Evolutionary conservation across 2,888 invertebrate species (phyloP).

Genomic region (Alviniconcha strummeri): DNA sequence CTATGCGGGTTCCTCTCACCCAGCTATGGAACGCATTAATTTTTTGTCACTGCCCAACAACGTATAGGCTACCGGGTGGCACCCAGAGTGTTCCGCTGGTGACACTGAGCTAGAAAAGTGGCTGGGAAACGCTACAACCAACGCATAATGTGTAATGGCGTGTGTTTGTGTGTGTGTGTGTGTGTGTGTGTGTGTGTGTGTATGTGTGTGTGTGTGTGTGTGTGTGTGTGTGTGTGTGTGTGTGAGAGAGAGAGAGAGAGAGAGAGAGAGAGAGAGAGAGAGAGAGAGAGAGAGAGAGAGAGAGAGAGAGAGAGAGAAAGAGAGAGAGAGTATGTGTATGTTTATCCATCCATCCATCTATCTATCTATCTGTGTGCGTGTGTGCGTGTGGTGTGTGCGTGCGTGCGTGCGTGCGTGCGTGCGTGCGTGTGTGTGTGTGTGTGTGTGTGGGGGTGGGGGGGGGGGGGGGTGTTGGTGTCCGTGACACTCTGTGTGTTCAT

Average conservation of each 20-base stretch:
- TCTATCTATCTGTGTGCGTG: no score
- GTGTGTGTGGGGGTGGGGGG: background rate
- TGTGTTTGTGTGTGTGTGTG: slow-evolving; percentile 23
- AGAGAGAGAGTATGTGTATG: background rate
- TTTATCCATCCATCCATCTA: background rate
- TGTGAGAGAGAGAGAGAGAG: no score
- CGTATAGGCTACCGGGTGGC: background rate
- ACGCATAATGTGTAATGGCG: background rate
- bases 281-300: no score
- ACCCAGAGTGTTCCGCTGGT: slow-evolving; percentile 2
- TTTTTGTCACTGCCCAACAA: no score
- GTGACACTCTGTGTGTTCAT: background rate
- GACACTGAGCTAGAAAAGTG: background rate
- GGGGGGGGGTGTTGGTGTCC: slow-evolving; percentile 5
- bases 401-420: background rate
- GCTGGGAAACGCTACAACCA: no score
- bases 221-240: slow-evolving; percentile 7
- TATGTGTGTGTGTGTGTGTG: slow-evolving; percentile 11
- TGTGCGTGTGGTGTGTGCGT: slow-evolving; percentile 1
- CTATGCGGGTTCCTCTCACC: no score
- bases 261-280: no score
- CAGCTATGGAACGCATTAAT: no score
- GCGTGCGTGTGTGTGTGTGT: slow-evolving; percentile 6
- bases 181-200: slow-evolving; percentile 8
- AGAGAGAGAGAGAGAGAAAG: no score